A percentile compares a stretch with the other conserved stretches of the same genome.
Evolutionary conservation across 1,140 invertebrate species (phyloP).

Genomic region (Hypsibius dujardini): DNA sequence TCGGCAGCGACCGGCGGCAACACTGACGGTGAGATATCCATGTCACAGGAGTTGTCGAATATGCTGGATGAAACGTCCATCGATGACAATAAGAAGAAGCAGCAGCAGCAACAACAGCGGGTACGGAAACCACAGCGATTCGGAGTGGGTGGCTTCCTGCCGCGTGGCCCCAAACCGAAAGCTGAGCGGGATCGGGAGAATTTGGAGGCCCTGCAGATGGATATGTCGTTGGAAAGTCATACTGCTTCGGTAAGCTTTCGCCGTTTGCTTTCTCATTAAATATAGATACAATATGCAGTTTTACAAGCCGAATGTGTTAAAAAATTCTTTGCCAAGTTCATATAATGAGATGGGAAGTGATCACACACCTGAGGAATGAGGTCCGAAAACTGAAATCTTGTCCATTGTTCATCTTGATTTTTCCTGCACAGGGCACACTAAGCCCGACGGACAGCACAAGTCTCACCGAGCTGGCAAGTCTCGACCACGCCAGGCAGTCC

Average conservation of each 20-base stretch:
- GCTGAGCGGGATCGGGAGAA: constrained; percentile 18
- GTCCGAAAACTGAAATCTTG: too few relatives aligned
- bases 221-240: neutral
- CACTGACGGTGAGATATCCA: neutral
- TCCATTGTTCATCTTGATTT: too few relatives aligned
- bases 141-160: constrained; percentile 3
- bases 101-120: too few relatives aligned
- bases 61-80: constrained; percentile 20
- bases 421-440: constrained; percentile 5
- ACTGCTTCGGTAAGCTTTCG: neutral
- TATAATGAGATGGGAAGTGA: too few relatives aligned
- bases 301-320: too few relatives aligned
- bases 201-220: neutral
- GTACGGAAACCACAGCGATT: constrained; percentile 22
- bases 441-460: neutral
- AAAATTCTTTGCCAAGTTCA: too few relatives aligned
- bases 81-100: constrained; percentile 17
- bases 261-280: neutral
- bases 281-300: neutral
- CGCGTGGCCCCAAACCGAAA: constrained; percentile 18
- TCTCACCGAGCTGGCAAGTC: neutral
- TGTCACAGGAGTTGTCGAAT: neutral
- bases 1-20: neutral
- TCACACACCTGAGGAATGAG: too few relatives aligned
- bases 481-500: neutral